A percentile compares a stretch with the other conserved stretches of the same genome.
These are phyloP conservation scores for Lepisosteus osseus DNA, from an alignment of 2,113 vertebrate species.

Conservation along the genomic window DNA sequence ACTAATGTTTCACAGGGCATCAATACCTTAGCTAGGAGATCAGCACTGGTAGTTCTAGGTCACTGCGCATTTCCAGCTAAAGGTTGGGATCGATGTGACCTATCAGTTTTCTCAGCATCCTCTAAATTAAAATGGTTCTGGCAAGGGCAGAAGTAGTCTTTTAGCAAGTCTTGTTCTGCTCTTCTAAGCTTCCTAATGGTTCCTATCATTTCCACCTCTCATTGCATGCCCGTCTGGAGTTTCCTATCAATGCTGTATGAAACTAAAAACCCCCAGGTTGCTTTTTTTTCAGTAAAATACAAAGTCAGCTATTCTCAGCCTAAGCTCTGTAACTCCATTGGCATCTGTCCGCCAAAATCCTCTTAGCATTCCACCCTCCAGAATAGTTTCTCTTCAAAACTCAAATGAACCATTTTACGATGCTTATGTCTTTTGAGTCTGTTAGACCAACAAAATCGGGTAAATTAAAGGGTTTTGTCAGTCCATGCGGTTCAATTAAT, in stretches of 20 bases:
- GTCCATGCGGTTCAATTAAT: too few relatives aligned
- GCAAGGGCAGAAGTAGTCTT: conserved; percentile 14
- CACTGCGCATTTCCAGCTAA: neutral
- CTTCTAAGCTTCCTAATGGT: conserved; percentile 9
- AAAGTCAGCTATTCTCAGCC: conserved; percentile 33
- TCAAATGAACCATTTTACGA: too few relatives aligned
- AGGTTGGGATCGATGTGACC: neutral
- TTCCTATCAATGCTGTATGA: neutral
- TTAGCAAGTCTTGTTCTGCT: conserved; percentile 16
- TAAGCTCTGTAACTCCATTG: conserved; percentile 24
- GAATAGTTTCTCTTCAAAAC: too few relatives aligned
- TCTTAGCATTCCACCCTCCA: too few relatives aligned
- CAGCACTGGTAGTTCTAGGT: neutral
- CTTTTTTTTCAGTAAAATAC: conserved; percentile 25
- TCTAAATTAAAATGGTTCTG: conserved; percentile 22
- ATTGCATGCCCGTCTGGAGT: conserved; percentile 23
- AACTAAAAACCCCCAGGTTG: conserved; percentile 31
- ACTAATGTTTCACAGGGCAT: too few relatives aligned
- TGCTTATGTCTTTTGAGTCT: too few relatives aligned
- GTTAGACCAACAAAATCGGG: too few relatives aligned
- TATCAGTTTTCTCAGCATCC: conserved; percentile 5
- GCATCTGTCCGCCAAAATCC: conserved; percentile 22
- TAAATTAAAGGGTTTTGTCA: too few relatives aligned
- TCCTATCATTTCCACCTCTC: conserved; percentile 5
- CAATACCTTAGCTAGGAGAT: neutral